These are phyloP conservation scores for Oceanodroma leucorhoa DNA, from an alignment of 2,797 vertebrate genomes.

Conservation along the genomic window DNA sequence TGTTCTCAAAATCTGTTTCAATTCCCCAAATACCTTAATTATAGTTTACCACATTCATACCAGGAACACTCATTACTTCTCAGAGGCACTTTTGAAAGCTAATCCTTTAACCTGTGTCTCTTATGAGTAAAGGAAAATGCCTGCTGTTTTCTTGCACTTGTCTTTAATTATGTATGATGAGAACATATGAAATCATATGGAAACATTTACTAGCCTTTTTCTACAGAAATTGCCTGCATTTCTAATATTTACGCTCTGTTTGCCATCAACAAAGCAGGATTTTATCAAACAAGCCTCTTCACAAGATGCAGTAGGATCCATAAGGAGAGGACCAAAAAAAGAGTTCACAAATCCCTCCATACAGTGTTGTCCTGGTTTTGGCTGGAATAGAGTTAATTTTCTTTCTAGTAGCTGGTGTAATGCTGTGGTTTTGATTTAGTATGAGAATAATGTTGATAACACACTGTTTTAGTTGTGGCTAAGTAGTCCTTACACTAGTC, in stretches of 20 bases:
- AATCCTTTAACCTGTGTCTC: background rate
- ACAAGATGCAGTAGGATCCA: background rate
- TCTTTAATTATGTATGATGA: background rate
- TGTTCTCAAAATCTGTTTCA: conserved; percentile 34
- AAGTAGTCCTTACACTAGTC: too few species aligned
- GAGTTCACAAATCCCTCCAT: background rate
- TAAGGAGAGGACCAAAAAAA: background rate
- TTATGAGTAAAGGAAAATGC: background rate
- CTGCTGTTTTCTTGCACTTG: background rate
- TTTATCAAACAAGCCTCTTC: background rate
- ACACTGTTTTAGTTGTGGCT: too few species aligned
- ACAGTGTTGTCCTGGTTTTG: too few species aligned
- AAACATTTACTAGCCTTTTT: background rate
- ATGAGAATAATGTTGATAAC: too few species aligned
- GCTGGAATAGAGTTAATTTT: too few species aligned
- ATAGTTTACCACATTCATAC: background rate
- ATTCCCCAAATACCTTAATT: conserved; percentile 29
- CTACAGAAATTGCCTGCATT: background rate
- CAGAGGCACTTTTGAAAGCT: background rate
- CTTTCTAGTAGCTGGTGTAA: too few species aligned
- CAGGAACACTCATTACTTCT: background rate
- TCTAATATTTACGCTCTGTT: background rate
- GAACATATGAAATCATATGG: background rate
- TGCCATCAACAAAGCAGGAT: background rate
- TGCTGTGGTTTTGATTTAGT: too few species aligned